phyloP scores from a whole-genome alignment of 2,797 vertebrate genomes.

The Sparus aurata region DNA sequence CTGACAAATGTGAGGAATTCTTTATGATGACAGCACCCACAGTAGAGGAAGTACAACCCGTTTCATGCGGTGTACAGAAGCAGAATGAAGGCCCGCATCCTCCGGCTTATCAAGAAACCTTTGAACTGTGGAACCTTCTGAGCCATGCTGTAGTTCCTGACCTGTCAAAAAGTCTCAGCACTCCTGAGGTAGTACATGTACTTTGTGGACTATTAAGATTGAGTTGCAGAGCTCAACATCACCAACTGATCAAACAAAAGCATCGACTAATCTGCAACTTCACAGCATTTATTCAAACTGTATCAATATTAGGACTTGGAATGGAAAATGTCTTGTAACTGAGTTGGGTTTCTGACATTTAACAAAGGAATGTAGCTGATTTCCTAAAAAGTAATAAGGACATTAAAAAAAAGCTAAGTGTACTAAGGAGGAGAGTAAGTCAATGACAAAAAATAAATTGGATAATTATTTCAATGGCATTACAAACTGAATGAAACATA shows the following conservation, averaged over 20 bases:
- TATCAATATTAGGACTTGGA: not conserved
- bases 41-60: not conserved
- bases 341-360: not conserved
- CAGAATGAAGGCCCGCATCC: not conserved
- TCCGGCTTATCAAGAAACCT: not conserved
- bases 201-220: not conserved
- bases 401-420: too few relatives aligned
- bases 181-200: not conserved
- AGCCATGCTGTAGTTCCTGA: not conserved
- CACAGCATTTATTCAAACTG: not conserved
- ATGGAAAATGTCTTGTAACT: not conserved
- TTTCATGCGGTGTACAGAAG: not conserved
- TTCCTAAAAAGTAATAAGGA: not conserved
- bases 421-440: not conserved
- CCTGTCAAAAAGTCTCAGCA: not conserved
- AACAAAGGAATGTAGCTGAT: not conserved
- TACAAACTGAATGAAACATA: not conserved
- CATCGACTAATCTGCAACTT: not conserved
- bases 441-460: not conserved
- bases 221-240: not conserved
- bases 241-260: not conserved
- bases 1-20: constrained; percentile 8
- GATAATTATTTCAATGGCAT: not conserved
- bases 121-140: not conserved
- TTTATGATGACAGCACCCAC: not conserved